phyloP scores from a whole-genome alignment of 2,888 invertebrate species.

The Atrina japonica region DNA sequence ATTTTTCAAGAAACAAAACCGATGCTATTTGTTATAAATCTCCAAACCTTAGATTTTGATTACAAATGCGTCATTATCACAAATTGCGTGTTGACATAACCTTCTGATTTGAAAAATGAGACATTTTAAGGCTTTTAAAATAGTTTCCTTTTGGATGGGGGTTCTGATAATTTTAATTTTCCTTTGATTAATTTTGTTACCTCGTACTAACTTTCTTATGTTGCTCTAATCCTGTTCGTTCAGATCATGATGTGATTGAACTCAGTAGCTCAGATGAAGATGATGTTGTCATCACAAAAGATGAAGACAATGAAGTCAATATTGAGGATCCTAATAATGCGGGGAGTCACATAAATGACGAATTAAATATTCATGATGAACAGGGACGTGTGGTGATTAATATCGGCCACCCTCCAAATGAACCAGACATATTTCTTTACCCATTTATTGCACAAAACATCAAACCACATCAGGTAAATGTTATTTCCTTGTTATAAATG shows the following conservation, averaged over 20 bases:
- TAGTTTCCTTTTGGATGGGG: too few species aligned
- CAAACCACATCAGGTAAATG: constrained; percentile 94
- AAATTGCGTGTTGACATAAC: background rate
- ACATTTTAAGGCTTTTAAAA: too few species aligned
- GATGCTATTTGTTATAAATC: too few species aligned
- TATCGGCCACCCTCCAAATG: constrained; percentile 94
- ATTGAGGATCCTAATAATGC: constrained; percentile 96
- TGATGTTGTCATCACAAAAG: constrained; percentile 75
- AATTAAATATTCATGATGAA: constrained; percentile 94
- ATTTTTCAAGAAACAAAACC: too few species aligned
- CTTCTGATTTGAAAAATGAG: too few species aligned
- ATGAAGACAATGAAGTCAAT: constrained; percentile 84
- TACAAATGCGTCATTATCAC: background rate
- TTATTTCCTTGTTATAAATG: background rate
- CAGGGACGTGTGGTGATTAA: constrained; percentile 95
- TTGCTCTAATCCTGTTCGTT: constrained; percentile 8
- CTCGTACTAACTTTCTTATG: background rate
- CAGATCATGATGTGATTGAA: constrained; percentile 58
- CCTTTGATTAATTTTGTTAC: too few species aligned
- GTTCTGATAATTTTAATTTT: too few species aligned
- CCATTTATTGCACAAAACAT: constrained; percentile 93
- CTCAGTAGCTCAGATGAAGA: constrained; percentile 78
- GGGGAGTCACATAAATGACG: constrained; percentile 93
- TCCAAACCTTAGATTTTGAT: too few species aligned
- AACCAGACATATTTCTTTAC: constrained; percentile 94